Base-by-base conservation (phyloP, 1,140 invertebrate species). In the Bicyclus anynana region DNA sequence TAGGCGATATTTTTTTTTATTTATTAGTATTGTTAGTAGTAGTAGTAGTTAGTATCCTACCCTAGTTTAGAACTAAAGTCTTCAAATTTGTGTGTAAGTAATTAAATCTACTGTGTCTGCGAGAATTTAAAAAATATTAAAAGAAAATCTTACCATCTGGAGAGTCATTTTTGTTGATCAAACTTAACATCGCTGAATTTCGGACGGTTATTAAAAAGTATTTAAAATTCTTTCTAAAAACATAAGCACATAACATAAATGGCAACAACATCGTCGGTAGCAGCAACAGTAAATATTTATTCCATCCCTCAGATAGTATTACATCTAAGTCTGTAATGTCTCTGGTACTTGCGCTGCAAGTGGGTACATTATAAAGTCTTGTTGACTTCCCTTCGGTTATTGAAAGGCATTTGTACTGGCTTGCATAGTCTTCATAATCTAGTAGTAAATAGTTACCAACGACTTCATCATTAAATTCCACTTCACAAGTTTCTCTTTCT, bases 121-220 rank as follows among this genome's bases (percentile, higher is more conserved):
- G n/a, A n/a, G n/a, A n/a, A n/a, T n/a, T n/a, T n/a, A n/a, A n/a
- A n/a, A n/a, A n/a, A n/a, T n/a, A n/a, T n/a, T n/a, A n/a, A n/a
- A n/a, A n/a, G n/a, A n/a, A n/a, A 17, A 35, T 69, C 76, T 77
- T 48, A 88, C 84, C 80, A 49, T 80, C 64, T n/a, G 64, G 44
- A n/a, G 57, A 57, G 6, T 68, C 67, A 17, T 83, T 73, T 27
- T 81, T 79, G 51, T 77, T 80, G 14, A 90, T 79, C 27, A 90
- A 69, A 46, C 84, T 89, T 35, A 90, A 35, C 64, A 90, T 62
- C 35, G 83, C 74, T 49, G 84, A 67, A 80, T 91, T 85, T 59
- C 90, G 91, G 27, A 92, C 64, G 0, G 87, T 90, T n/a, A 92
- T 87, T 33, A 86, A 87, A 61, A 90, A 92, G 62, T 91, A 92